Evolutionary conservation across 2,888 invertebrate species (phyloP), one percentile per base, ranked within the genome.

Genomic region (Amiota mariae): DNA sequence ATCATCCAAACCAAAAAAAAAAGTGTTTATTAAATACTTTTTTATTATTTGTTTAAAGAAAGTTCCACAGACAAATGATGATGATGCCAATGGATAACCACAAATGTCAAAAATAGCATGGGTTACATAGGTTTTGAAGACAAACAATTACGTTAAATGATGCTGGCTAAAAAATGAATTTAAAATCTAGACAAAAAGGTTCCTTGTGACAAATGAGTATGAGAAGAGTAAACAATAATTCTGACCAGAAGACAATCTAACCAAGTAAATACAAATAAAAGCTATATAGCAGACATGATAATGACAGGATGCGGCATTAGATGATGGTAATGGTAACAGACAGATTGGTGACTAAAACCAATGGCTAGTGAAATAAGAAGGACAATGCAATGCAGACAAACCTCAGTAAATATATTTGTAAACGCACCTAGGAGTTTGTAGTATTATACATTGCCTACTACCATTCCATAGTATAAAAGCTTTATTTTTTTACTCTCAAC

Each of bases 41-140:
- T 59, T 36, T 36, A 36, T 6, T 36, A 36, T 36, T 36, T 36
- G 36, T 36, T 36, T 36, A 36, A 6, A 36, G 4, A 36, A 36
- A 36, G 36, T 6, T 36, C 36, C 36, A 2, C 36, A 36, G 36
- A 36, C 36, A 24, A 24, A 24, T 48, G n/a, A 15, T n/a, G n/a
- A n/a, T n/a, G n/a, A n/a, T n/a, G n/a, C n/a, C 15, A n/a, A 66
- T 8, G 48, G 2, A 66, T 15, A 66, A 66, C 48, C 64, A 15
- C 15, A 48, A 66, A 67, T 24, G 51, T 51, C 67, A 67, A 51
- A 67, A 67, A 51, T 51, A 67, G 51, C 49, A 67, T 51, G 51
- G n/a, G n/a, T 67, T 51, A 67, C 51, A 67, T 67, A 51, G 20
- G 67, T 49, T 67, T 67, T 24, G 9, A 49, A 67, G 20, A 67